A percentile compares a stretch with the other conserved stretches of the same genome.
phyloP scores from a whole-genome alignment of 2,113 vertebrate genomes.

The Mustelus asterias region DNA sequence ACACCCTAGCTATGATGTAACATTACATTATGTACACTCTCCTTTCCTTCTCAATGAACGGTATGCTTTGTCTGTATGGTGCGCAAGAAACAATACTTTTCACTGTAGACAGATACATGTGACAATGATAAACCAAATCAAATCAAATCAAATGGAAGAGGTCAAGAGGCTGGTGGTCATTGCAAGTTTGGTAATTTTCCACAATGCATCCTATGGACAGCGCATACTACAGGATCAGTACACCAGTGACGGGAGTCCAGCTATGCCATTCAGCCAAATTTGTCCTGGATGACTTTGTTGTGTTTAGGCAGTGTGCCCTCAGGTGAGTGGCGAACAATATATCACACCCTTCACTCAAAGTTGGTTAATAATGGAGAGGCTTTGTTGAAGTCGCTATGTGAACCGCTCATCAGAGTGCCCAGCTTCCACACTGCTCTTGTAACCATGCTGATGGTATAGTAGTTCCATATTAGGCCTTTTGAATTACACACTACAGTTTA shows the following conservation, averaged over 20 bases:
- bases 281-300: background rate
- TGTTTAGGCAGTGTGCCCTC: background rate
- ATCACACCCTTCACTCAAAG: background rate
- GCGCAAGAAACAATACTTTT: too few relatives aligned
- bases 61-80: too few relatives aligned
- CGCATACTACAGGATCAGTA: background rate
- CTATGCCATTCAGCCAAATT: background rate
- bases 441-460: background rate
- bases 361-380: background rate
- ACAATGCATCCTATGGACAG: background rate
- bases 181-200: background rate
- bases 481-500: background rate
- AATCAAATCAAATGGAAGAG: background rate
- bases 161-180: background rate
- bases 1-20: too few relatives aligned
- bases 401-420: background rate
- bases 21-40: too few relatives aligned
- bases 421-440: background rate
- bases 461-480: background rate
- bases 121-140: too few relatives aligned
- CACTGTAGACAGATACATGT: too few relatives aligned
- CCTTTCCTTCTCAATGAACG: too few relatives aligned
- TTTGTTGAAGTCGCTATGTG: background rate
- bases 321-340: background rate
- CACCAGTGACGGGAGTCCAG: background rate